Percentiles rank a stretch among this genome's conserved stretches.
Evolutionary conservation across 2,113 vertebrate species (phyloP).

Genomic region (Myrmecobius fasciatus): DNA sequence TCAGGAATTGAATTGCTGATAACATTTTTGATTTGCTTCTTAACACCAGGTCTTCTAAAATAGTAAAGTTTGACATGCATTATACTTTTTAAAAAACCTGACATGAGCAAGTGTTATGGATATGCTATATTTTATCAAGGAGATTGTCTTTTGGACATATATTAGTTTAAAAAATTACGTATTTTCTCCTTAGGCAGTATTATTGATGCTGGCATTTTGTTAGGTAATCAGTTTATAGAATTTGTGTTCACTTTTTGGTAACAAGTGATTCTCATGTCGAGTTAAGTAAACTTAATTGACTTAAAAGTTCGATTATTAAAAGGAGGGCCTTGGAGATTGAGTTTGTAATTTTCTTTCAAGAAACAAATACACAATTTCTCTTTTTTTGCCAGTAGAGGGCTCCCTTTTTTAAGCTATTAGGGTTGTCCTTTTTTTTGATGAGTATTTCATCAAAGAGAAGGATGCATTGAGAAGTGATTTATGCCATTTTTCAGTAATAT

Average conservation of each 20-base stretch:
- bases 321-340: background rate
- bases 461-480: constrained; percentile 5
- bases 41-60: constrained; percentile 21
- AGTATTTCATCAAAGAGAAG: background rate
- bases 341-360: background rate
- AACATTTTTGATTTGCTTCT: background rate
- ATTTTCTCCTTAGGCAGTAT: constrained; percentile 2
- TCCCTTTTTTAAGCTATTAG: constrained; percentile 77
- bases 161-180: background rate
- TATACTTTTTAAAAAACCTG: background rate
- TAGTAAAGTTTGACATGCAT: background rate
- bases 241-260: background rate
- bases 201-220: background rate
- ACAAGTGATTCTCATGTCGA: background rate
- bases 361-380: background rate
- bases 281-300: constrained; percentile 18
- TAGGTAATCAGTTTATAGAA: background rate
- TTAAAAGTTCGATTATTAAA: background rate
- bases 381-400: constrained; percentile 81
- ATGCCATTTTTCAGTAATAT: background rate
- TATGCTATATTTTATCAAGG: background rate
- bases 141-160: background rate
- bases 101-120: background rate
- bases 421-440: background rate
- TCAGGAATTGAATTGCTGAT: background rate